Evolutionary conservation across 1,140 invertebrate genomes (phyloP), one percentile per base, ranked within the genome.

Genomic region (Proales similis): DNA sequence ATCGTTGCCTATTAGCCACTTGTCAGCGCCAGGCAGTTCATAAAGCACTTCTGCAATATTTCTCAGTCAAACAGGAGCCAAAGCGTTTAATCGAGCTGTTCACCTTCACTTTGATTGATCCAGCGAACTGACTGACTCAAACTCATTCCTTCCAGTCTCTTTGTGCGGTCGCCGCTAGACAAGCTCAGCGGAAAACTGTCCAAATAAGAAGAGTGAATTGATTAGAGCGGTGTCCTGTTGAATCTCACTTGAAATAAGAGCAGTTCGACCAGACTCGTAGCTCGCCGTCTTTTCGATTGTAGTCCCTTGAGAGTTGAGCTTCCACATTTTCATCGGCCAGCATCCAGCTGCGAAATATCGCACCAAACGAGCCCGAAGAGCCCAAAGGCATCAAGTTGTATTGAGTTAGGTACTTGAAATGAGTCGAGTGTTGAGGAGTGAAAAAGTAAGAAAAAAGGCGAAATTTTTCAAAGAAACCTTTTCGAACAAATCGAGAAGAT

Each of bases 1-100:
- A 57, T 57, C 39, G 45, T 57, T 57, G 27, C 51, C 51, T 14
- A 57, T 26, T n/a, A 57, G 27, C 51, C 51, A 57, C 45, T 57
- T 57, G 30, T 57, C 51, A 1, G 51, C 51, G 6, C 51, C 51
- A 42, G 51, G 51, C 11, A 42, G 27, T 5, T 57, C 9, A 29
- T 42, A 42, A 42, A 57, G 14, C 17, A 42, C 2, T 20, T n/a
- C n/a, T n/a, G n/a, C n/a, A n/a, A n/a, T n/a, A n/a, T n/a, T n/a
- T n/a, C n/a, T n/a, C n/a, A n/a, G n/a, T n/a, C n/a, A n/a, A n/a
- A n/a, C n/a, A n/a, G n/a, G n/a, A n/a, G n/a, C n/a, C n/a, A n/a
- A n/a, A n/a, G n/a, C n/a, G n/a, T n/a, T n/a, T n/a, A n/a, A n/a
- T n/a, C n/a, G n/a, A n/a, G n/a, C n/a, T n/a, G n/a, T n/a, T n/a